Evolutionary conservation across 2,113 vertebrate species (phyloP).

Genomic region (Upupa epops): DNA sequence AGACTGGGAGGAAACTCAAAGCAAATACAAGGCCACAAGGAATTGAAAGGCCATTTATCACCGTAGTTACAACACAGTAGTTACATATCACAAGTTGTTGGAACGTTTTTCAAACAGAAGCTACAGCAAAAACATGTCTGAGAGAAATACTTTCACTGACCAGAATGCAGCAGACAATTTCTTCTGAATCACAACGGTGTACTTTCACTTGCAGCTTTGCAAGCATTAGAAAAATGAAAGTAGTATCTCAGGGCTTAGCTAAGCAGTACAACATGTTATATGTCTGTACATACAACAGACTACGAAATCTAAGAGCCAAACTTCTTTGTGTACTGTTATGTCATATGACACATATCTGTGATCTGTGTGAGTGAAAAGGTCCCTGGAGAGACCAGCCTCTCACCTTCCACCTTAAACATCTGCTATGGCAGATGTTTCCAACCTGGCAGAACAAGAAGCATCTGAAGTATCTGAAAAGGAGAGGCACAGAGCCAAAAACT

Average conservation of each 20-base stretch:
- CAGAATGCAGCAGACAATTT: not conserved
- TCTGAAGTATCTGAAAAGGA: not conserved
- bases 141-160: not conserved
- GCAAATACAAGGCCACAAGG: not conserved
- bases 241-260: not conserved
- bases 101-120: not conserved
- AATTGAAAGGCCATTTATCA: not conserved
- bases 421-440: not conserved
- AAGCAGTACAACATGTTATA: not conserved
- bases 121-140: not conserved
- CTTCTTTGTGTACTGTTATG: not conserved
- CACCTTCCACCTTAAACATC: not conserved
- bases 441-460: not conserved
- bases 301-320: not conserved
- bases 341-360: rapidly evolving
- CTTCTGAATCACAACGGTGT: not conserved
- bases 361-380: not conserved
- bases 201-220: not conserved
- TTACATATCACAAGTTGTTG: not conserved
- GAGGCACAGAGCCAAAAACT: not conserved
- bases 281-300: too few relatives aligned
- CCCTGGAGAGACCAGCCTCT: not conserved
- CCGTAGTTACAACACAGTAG: not conserved
- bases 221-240: not conserved
- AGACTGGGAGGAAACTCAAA: not conserved